These are phyloP conservation scores for Pentalonia nigronervosa DNA, from an alignment of 1,140 invertebrate species.

Conservation along the genomic window DNA sequence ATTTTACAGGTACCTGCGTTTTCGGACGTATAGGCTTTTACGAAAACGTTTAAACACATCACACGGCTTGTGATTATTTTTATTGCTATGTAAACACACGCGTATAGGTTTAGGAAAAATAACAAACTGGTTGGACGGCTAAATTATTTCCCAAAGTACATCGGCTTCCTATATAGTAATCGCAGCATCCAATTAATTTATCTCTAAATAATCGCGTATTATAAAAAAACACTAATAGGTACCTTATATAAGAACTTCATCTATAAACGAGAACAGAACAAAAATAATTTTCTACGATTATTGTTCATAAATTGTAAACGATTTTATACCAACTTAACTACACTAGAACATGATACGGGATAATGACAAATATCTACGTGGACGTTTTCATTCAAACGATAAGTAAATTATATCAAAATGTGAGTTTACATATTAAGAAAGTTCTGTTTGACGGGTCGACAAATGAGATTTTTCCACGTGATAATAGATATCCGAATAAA, in stretches of 20 bases:
- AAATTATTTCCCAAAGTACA: neutral
- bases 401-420: neutral
- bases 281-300: neutral
- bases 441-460: neutral
- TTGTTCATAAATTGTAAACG: neutral
- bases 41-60: neutral
- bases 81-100: neutral
- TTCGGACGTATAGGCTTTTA: neutral
- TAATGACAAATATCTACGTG: neutral
- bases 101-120: neutral
- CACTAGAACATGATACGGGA: neutral
- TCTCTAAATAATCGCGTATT: neutral
- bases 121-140: neutral
- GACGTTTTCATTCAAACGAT: neutral
- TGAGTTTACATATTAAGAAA: neutral
- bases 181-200: conserved; percentile 8
- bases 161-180: neutral
- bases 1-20: neutral
- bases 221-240: neutral
- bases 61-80: neutral
- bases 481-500: neutral
- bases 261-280: neutral
- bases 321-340: neutral
- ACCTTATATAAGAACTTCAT: neutral
- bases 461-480: conserved; percentile 1